Evolutionary conservation across 2,888 invertebrate species (phyloP), one percentile per base, ranked within the genome.

Genomic region (Pseudococcus jackbeardsleyi): DNA sequence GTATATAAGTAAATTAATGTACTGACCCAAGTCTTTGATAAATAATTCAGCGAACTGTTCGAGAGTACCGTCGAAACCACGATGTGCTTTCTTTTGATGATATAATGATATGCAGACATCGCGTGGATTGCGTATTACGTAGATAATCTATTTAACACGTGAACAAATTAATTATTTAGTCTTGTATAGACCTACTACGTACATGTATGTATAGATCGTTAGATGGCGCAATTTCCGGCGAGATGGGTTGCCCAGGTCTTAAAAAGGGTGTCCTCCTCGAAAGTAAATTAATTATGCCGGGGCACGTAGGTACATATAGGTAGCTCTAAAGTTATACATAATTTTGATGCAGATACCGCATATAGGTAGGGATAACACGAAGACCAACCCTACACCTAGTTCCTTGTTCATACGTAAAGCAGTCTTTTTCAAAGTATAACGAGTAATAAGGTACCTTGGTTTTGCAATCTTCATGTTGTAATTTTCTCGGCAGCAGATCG

Each of bases 91-190:
- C 89, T 93, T 94, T 91, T 97, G 96, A 91, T 96, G 95, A 91
- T 95, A 98, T 91, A 95, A 97, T 0, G 97, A 97, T 0, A 97
- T 96, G 89, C 95, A 95, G 90, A 96, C 94, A 91, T 98, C 98
- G 91, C 97, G 97, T 0, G 97, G 96, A 92, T 98, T 97, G 84
- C 98, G 94, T 0, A 96, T 94, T 0, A 96, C 95, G 91, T 97
- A 98, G 89, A 98, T 94, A 33, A 97, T 94, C 96, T 97, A 91
- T 15, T 91, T 79, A 79, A 79, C 79, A 72, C 68, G 68, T n/a
- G 79, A 79, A 42, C 42, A 42, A 79, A 79, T 79, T 79, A 39
- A 79, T 79, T 79, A 79, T 79, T 79, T 79, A 42, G 11, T 33
- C 26, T 33, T 42, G 79, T 19, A 59, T 19, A 46, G 12, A 7